Conservation (phyloP, 1,140 invertebrate species). For the Oppia nitens region DNA sequence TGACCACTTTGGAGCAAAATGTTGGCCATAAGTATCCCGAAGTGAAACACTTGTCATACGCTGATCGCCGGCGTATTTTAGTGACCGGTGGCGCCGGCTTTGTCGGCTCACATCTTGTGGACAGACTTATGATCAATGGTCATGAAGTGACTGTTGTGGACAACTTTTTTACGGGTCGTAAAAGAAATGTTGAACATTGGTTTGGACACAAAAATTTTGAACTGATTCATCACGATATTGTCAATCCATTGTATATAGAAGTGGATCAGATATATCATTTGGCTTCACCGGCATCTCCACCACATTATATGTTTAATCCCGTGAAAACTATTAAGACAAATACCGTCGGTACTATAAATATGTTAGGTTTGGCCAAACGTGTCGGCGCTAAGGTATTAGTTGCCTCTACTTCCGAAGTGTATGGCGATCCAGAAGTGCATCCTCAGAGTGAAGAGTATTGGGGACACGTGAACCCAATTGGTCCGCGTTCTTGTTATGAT, state of each 20-base stretch:
- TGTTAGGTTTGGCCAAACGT: slow-evolving; percentile 79
- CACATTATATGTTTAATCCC: slow-evolving; percentile 99
- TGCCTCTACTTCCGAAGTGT: slow-evolving; percentile 96
- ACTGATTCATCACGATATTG: slow-evolving; percentile 95
- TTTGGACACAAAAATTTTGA: slow-evolving; percentile 98
- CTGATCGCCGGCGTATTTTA: slow-evolving; percentile 73
- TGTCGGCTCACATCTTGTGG: slow-evolving; percentile 94
- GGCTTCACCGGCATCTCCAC: slow-evolving; percentile 93
- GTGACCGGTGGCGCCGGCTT: slow-evolving; percentile 96
- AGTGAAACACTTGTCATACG: slow-evolving; percentile 74
- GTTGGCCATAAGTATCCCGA: slow-evolving; percentile 43
- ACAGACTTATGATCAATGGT: slow-evolving; percentile 82
- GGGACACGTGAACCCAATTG: slow-evolving; percentile 98
- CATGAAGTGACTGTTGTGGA: slow-evolving; percentile 97
- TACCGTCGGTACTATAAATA: slow-evolving; percentile 97
- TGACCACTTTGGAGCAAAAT: background rate
- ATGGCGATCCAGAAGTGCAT: slow-evolving; percentile 92
- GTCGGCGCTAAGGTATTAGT: slow-evolving; percentile 85
- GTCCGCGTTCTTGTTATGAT: slow-evolving; percentile 83
- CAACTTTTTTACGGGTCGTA: slow-evolving; percentile 95
- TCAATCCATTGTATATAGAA: slow-evolving; percentile 93
- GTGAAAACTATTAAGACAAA: slow-evolving; percentile 99
- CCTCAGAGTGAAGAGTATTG: slow-evolving; percentile 90
- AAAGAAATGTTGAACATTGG: slow-evolving; percentile 96
- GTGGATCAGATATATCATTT: slow-evolving; percentile 99